Percentiles rank a stretch among this genome's conserved stretches.
phyloP scores from a whole-genome alignment of 1,140 invertebrate species.

The Apis cerana region DNA sequence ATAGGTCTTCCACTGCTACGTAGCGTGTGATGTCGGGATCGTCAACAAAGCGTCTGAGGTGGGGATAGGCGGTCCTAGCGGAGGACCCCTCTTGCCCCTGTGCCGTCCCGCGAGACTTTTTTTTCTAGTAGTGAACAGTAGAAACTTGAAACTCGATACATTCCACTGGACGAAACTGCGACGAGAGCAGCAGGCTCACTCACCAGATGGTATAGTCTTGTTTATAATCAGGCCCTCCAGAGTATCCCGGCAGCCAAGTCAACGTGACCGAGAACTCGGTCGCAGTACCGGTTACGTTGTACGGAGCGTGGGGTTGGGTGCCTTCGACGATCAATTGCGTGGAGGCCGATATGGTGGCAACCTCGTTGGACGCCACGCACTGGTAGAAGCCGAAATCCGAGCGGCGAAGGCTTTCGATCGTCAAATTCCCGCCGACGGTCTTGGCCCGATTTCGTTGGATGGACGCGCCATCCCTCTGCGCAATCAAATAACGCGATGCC shows the following conservation, averaged over 20 bases:
- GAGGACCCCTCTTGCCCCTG: too few species aligned
- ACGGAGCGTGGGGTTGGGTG: conserved; percentile 97
- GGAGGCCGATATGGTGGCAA: conserved; percentile 93
- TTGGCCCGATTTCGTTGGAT: conserved; percentile 90
- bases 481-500: conserved; percentile 15
- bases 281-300: conserved; percentile 94
- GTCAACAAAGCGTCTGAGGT: too few species aligned
- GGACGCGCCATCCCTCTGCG: conserved; percentile 88
- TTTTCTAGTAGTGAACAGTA: too few species aligned
- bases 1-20: too few species aligned
- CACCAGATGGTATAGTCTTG: conserved; percentile 96
- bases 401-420: conserved; percentile 92
- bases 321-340: conserved; percentile 97
- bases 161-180: neutral
- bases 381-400: conserved; percentile 97
- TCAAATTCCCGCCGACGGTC: conserved; percentile 93
- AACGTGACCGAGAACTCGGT: conserved; percentile 94
- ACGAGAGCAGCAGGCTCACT: conserved; percentile 64
- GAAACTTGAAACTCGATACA: neutral
- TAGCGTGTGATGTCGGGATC: too few species aligned
- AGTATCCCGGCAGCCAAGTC: conserved; percentile 96
- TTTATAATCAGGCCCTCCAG: conserved; percentile 95
- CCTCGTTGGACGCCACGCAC: conserved; percentile 96
- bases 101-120: too few species aligned
- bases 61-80: too few species aligned